Percentiles rank a stretch among this genome's conserved stretches.
Conservation (phyloP, 2,113 vertebrate genomes). For the Coracopsis vasa region DNA sequence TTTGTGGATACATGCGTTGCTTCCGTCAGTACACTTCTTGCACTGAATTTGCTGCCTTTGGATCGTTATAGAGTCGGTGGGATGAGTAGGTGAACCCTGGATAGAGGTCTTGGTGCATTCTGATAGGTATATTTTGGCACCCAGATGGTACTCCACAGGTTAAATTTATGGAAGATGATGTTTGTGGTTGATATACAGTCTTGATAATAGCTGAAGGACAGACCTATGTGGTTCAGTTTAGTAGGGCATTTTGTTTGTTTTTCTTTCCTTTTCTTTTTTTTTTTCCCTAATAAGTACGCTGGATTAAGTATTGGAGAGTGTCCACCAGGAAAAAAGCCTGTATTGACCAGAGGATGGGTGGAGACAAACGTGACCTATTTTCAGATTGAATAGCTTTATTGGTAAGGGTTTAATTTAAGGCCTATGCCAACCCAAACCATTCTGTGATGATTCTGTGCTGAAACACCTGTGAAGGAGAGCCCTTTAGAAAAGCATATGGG, state of each 20-base stretch:
- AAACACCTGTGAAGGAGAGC: background rate
- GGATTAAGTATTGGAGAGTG: background rate
- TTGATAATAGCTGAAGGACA: background rate
- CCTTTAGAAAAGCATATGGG: background rate
- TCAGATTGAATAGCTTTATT: background rate
- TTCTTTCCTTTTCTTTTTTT: background rate
- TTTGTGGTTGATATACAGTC: background rate
- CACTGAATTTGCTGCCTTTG: background rate
- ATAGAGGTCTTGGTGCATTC: background rate
- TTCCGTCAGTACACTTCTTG: background rate
- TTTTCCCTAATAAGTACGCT: background rate
- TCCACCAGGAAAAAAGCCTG: background rate
- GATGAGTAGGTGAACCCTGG: background rate
- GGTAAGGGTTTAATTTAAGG: background rate
- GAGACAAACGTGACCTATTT: background rate
- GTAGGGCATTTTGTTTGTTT: background rate
- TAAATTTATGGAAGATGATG: background rate
- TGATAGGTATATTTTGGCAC: background rate
- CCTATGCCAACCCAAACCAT: background rate
- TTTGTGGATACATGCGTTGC: background rate
- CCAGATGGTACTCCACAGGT: background rate
- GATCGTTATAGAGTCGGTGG: background rate
- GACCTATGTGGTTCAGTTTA: background rate
- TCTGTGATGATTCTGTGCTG: background rate
- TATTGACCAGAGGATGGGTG: background rate